Conservation (phyloP, 92 coral and sea anemone genomes). For the Epizoanthus fatuus region DNA sequence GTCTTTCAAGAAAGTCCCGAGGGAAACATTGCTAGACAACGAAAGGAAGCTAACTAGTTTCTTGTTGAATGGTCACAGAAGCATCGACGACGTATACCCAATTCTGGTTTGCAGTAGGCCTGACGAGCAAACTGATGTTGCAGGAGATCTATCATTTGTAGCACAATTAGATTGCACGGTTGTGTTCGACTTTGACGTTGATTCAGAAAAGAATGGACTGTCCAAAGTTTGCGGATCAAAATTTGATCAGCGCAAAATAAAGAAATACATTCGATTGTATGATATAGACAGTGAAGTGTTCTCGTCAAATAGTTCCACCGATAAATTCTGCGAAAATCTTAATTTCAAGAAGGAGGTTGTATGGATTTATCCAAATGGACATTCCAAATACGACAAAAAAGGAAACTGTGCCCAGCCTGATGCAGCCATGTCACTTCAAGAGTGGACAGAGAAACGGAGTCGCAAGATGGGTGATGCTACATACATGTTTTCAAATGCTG, state of each 20-base stretch:
- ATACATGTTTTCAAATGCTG: slow-evolving; percentile 19
- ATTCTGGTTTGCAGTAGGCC: slow-evolving; percentile 30
- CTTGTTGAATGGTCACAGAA: slow-evolving; percentile 31
- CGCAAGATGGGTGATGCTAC: slow-evolving; percentile 41
- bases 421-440: slow-evolving; percentile 33
- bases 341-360: slow-evolving; percentile 35
- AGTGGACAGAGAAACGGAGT: slow-evolving; percentile 46
- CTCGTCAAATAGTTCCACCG: slow-evolving; percentile 11
- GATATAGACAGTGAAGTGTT: slow-evolving; percentile 46
- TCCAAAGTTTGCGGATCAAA: slow-evolving; percentile 27
- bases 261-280: slow-evolving; percentile 21
- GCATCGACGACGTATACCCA: slow-evolving; percentile 21
- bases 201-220: slow-evolving; percentile 39
- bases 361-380: slow-evolving; percentile 44
- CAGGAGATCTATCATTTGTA: slow-evolving; percentile 31
- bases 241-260: slow-evolving; percentile 23
- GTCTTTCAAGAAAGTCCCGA: slow-evolving; percentile 18
- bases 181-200: slow-evolving; percentile 38
- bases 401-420: slow-evolving; percentile 44
- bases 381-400: slow-evolving; percentile 25
- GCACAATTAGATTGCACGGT: slow-evolving; percentile 41
- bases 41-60: slow-evolving; percentile 34
- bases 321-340: slow-evolving; percentile 34
- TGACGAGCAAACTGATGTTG: slow-evolving; percentile 11
- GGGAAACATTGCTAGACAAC: slow-evolving; percentile 8